Evolutionary conservation across 2,113 vertebrate genomes (phyloP).

Genomic region (Platanista minor): DNA sequence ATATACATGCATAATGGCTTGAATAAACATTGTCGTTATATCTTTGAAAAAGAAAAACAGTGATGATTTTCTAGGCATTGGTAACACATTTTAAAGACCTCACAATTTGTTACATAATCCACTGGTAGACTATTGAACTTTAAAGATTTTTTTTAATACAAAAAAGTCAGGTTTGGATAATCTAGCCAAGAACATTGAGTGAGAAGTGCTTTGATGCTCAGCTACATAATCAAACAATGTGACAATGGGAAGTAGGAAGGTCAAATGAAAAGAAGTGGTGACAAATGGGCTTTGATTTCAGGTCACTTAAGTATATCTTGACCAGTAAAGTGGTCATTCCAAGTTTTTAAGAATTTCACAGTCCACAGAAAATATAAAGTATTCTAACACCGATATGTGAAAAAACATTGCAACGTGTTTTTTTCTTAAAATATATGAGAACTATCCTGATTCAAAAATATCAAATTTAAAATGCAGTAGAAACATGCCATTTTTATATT

Average conservation of each 20-base stretch:
- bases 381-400: background rate
- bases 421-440: background rate
- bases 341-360: background rate
- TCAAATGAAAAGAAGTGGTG: background rate
- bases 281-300: slow-evolving; percentile 1
- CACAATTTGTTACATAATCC: background rate
- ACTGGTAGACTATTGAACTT: background rate
- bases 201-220: background rate
- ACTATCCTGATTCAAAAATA: background rate
- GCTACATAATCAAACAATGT: background rate
- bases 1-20: background rate
- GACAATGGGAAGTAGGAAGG: background rate
- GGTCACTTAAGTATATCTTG: background rate
- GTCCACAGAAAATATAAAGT: background rate
- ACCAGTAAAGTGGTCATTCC: background rate
- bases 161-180: background rate
- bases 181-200: background rate
- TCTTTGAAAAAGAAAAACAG: background rate
- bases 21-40: background rate
- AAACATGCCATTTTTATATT: background rate
- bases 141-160: slow-evolving; percentile 9
- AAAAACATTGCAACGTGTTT: background rate
- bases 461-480: background rate
- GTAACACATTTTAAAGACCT: background rate
- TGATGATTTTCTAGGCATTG: background rate